Conservation (phyloP, 2,113 vertebrate species). For the Clarias batrachus region DNA sequence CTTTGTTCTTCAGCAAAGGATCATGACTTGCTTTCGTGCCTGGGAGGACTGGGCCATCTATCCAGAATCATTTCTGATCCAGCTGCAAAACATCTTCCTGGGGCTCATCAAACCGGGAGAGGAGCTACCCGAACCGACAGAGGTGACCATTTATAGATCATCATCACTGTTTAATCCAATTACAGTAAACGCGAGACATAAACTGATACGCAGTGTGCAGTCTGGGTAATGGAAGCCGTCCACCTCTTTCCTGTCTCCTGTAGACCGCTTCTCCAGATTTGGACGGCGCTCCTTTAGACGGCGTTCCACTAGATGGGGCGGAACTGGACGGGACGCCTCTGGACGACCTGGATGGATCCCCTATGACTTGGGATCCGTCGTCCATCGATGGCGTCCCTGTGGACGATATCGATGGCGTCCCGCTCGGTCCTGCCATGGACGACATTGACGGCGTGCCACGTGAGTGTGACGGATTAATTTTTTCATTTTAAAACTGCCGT, state of each 20-base stretch:
- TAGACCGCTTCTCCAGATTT: constrained; percentile 61
- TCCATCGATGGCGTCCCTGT: constrained; percentile 72
- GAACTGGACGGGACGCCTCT: constrained; percentile 58
- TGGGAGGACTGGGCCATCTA: constrained; percentile 84
- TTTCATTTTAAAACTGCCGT: not conserved
- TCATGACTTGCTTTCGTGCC: constrained; percentile 75
- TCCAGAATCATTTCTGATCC: constrained; percentile 76
- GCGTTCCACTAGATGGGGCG: constrained; percentile 56
- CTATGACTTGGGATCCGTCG: constrained; percentile 71
- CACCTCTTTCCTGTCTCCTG: not conserved
- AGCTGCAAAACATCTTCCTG: constrained; percentile 79
- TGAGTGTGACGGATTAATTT: constrained; percentile 55
- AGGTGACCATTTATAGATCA: constrained; percentile 64
- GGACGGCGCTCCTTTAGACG: constrained; percentile 62
- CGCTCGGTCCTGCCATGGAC: constrained; percentile 65
- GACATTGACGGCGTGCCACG: constrained; percentile 79
- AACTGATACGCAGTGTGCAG: not conserved
- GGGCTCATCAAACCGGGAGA: constrained; percentile 72
- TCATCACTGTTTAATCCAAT: not conserved
- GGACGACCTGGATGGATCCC: constrained; percentile 76
- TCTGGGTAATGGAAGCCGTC: not conserved
- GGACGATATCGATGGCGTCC: constrained; percentile 77
- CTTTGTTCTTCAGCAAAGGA: constrained; percentile 72
- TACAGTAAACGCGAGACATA: not conserved
- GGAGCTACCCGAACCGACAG: constrained; percentile 58